A percentile compares a stretch with the other conserved stretches of the same genome.
phyloP scores from a whole-genome alignment of 1,140 invertebrate species.

The Orius laevigatus region DNA sequence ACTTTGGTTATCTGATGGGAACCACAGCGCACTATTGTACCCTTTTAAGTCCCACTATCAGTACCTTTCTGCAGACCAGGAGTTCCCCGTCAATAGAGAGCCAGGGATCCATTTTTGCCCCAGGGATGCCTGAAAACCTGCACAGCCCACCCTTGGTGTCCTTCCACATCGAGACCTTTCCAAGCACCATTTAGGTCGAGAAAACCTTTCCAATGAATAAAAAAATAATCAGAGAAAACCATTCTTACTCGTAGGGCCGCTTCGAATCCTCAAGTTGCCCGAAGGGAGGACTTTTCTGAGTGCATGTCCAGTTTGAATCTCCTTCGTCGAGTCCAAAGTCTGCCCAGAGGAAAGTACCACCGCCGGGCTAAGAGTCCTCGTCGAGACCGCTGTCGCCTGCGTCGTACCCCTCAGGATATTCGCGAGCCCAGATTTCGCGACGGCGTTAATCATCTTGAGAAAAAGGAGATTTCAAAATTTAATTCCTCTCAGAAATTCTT shows the following conservation, averaged over 20 bases:
- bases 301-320: constrained; percentile 23
- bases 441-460: constrained; percentile 38
- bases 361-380: constrained; percentile 29
- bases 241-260: constrained; percentile 34
- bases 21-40: no score
- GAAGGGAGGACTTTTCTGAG: constrained; percentile 33
- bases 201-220: no score
- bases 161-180: no score
- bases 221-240: neutral
- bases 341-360: constrained; percentile 29
- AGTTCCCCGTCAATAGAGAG: no score
- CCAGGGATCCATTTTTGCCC: no score
- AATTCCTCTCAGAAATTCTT: no score
- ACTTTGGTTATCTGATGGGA: no score
- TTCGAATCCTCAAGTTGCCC: constrained; percentile 34
- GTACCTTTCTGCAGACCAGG: no score
- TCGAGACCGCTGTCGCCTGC: constrained; percentile 36
- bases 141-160: no score
- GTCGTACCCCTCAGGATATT: constrained; percentile 40
- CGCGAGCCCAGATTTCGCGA: constrained; percentile 40
- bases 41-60: no score
- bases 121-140: no score
- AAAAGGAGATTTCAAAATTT: constrained; percentile 1
- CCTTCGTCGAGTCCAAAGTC: constrained; percentile 16
- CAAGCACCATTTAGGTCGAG: no score